Evolutionary conservation across 64 coral and sea anemone genomes (phyloP).

Genomic region (Stichodactyla mertensii): DNA sequence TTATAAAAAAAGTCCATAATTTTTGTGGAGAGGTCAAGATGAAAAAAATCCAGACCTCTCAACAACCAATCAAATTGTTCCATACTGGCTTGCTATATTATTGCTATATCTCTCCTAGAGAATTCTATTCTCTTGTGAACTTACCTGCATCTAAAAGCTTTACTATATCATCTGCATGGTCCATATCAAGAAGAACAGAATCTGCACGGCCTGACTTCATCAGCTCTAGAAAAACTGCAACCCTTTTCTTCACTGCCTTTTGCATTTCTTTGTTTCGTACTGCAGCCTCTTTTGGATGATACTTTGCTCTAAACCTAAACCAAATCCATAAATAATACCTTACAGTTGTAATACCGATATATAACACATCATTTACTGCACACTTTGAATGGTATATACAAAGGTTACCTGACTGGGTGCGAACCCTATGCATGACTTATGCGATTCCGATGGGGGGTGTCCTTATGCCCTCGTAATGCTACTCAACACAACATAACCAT

Average conservation of each 20-base stretch:
- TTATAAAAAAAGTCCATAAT: too few relatives aligned
- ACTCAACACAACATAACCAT: conserved; percentile 6
- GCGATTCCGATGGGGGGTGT: conserved; percentile 1
- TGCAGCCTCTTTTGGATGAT: conserved; percentile 78
- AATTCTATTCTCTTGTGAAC: not conserved
- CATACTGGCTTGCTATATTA: too few relatives aligned
- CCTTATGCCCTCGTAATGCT: conserved; percentile 3
- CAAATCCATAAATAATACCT: not conserved
- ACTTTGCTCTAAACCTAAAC: conserved; percentile 83
- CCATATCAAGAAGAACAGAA: conserved; percentile 54
- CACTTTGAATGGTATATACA: not conserved
- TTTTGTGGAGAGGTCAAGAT: too few relatives aligned
- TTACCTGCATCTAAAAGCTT: conserved; percentile 96
- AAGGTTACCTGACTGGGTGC: conserved; percentile 13
- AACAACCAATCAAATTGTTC: too few relatives aligned
- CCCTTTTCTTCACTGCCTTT: conserved; percentile 60
- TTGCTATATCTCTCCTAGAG: too few relatives aligned
- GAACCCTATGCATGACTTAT: conserved; percentile 14
- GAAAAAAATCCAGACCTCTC: too few relatives aligned
- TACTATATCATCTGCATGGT: conserved; percentile 82
- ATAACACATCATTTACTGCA: too few relatives aligned
- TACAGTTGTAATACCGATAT: not conserved
- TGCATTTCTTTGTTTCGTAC: conserved; percentile 63
- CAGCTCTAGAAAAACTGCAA: conserved; percentile 73
- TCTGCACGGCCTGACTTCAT: conserved; percentile 62